Evolutionary conservation across 1,140 invertebrate species (phyloP).

Genomic region (Goniozus legneri): DNA sequence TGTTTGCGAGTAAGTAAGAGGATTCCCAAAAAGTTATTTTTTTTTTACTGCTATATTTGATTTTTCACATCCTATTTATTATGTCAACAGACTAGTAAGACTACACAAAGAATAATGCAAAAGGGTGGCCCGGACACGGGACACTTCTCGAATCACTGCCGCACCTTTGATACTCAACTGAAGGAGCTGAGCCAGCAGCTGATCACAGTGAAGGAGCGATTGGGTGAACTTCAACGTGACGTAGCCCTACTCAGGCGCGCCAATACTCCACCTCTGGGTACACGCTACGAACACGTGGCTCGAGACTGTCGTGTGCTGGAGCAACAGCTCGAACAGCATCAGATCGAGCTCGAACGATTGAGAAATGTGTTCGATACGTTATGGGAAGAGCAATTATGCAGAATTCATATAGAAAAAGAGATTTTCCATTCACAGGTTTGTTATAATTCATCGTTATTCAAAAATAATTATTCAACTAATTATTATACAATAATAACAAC

Average conservation of each 20-base stretch:
- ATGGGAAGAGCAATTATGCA: constrained; percentile 69
- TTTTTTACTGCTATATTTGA: no score
- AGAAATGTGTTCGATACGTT: constrained; percentile 61
- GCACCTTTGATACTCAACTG: constrained; percentile 63
- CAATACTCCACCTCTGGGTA: constrained; percentile 58
- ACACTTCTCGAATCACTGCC: constrained; percentile 65
- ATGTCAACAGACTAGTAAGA: constrained; percentile 26
- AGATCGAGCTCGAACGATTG: constrained; percentile 63
- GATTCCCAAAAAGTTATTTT: no score
- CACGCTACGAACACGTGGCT: constrained; percentile 59
- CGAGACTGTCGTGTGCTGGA: constrained; percentile 63
- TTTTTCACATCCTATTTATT: no score
- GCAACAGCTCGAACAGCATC: constrained; percentile 62
- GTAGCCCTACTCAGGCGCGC: constrained; percentile 57
- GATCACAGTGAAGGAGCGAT: constrained; percentile 61
- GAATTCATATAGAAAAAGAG: constrained; percentile 67
- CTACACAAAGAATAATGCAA: constrained; percentile 34
- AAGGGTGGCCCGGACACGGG: constrained; percentile 51
- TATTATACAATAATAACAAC: no score
- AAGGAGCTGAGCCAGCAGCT: constrained; percentile 64
- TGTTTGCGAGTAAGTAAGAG: no score
- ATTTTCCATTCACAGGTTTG: constrained; percentile 63
- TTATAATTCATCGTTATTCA: not conserved
- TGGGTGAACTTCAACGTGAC: constrained; percentile 63
- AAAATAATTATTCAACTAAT: not conserved